Base-by-base conservation (phyloP, 2,113 vertebrate species). In the Peromyscus polionotus region DNA sequence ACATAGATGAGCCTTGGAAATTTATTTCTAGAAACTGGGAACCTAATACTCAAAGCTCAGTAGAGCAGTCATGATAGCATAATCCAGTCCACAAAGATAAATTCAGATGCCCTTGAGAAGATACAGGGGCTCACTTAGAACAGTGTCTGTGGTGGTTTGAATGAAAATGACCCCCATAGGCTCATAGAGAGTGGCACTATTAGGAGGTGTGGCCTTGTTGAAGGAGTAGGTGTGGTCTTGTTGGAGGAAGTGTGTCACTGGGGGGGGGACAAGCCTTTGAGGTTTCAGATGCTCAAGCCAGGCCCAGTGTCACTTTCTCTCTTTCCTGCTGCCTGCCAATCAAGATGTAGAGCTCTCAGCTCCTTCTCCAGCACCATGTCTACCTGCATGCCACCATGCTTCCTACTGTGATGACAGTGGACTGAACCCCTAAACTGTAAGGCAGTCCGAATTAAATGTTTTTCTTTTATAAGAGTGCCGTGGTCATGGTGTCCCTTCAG, bases 1-100 rank as follows among this genome's bases (percentile, higher is more conserved):
- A 75, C 20, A 89, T 19, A 67, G 70, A 70, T 2, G 24, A 75
- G 19, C 31, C 72, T 57, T 5, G 0, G 48, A 42, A 10, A 65
- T 59, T 61, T 45, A 42, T 51, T 8, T 13, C 91, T 96, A 88
- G n/a, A 76, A 93, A 36, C 19, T 24, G 36, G 13, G 65, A 54
- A 87, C 61, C n/a, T 33, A 83, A 77, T 26, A 93, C 39, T 90
- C 77, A 48, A 94, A 88, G 13, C 20, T 95, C 51, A 72, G 11
- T 45, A 75, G 67, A 93, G 89, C 31, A 16, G 8, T 92, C 42
- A 65, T 7, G 7, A 63, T 31, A n/a, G 59, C 42, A 17, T 0
- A 63, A 20, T 36, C 54, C 59, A 76, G 54, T 83, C 65, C 19
- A 77, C 14, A 88, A 68, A 87, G 31, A 87, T 51, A 2, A 6